Conservation (phyloP, 2,113 vertebrate species). For the Dromiciops gliroides region DNA sequence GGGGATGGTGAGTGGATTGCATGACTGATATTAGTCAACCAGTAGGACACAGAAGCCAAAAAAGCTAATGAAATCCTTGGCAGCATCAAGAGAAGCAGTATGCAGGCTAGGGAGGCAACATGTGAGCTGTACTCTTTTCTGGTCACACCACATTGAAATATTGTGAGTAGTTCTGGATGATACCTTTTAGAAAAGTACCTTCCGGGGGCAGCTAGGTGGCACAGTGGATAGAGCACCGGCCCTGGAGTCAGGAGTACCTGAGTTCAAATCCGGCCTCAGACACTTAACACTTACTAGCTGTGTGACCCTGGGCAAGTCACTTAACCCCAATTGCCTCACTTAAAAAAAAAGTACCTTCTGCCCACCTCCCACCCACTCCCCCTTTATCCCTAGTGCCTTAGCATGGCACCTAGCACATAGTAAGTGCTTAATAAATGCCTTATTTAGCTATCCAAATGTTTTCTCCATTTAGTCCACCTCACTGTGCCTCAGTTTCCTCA, state of each 20-base stretch:
- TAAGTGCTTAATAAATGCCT: background rate
- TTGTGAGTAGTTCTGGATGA: background rate
- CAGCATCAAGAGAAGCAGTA: background rate
- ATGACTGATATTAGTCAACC: background rate
- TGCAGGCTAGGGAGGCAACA: background rate
- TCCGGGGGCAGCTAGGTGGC: too few species aligned
- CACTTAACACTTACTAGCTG: too few species aligned
- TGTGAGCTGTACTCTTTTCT: background rate
- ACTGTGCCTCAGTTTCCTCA: background rate
- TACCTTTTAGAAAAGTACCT: background rate
- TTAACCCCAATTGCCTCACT: too few species aligned
- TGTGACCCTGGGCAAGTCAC: too few species aligned
- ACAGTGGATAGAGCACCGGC: too few species aligned
- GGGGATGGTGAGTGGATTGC: background rate
- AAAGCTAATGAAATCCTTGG: background rate
- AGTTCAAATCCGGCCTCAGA: too few species aligned
- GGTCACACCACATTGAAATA: background rate
- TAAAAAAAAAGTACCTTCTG: background rate
- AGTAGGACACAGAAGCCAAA: background rate
- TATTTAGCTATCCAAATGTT: background rate
- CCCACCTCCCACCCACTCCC: too few species aligned
- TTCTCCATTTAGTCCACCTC: background rate
- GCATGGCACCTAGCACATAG: background rate
- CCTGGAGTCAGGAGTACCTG: too few species aligned
- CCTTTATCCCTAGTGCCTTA: background rate